phyloP scores from a whole-genome alignment of 1,140 invertebrate genomes.

The Phymorhynchus buccinoides region DNA sequence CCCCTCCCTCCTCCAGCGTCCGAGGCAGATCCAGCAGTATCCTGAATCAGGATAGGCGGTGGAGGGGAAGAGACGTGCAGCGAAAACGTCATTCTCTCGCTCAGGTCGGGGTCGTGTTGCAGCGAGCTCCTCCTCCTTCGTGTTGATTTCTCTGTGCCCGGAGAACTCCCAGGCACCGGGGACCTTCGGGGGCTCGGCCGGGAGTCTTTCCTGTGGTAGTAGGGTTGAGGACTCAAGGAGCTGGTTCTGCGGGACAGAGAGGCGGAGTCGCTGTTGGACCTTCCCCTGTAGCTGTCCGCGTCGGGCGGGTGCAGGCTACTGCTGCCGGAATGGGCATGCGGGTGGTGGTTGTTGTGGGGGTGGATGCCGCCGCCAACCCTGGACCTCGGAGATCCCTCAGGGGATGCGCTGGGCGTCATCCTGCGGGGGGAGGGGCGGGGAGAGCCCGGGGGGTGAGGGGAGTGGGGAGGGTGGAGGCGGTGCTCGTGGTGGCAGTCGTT shows the following conservation, averaged over 20 bases:
- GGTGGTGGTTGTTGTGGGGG: not conserved
- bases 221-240: not conserved
- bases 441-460: not conserved
- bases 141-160: not conserved
- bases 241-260: not conserved
- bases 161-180: not conserved
- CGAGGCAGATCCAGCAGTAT: not conserved
- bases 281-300: not conserved
- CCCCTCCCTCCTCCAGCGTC: not conserved
- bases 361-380: not conserved
- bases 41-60: constrained; percentile 7
- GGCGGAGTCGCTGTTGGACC: constrained; percentile 10
- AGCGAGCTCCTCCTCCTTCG: not conserved
- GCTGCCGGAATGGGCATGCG: not conserved
- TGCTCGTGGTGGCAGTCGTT: constrained; percentile 11
- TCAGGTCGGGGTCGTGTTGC: not conserved
- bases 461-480: not conserved
- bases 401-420: not conserved
- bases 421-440: not conserved
- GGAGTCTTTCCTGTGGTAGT: not conserved
- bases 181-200: not conserved
- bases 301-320: not conserved
- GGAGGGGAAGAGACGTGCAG: not conserved
- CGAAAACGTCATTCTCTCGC: not conserved
- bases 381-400: not conserved